Percentiles rank a stretch among this genome's conserved stretches.
Conservation (phyloP, 2,888 invertebrate genomes). For the Brachyopa scutellaris region DNA sequence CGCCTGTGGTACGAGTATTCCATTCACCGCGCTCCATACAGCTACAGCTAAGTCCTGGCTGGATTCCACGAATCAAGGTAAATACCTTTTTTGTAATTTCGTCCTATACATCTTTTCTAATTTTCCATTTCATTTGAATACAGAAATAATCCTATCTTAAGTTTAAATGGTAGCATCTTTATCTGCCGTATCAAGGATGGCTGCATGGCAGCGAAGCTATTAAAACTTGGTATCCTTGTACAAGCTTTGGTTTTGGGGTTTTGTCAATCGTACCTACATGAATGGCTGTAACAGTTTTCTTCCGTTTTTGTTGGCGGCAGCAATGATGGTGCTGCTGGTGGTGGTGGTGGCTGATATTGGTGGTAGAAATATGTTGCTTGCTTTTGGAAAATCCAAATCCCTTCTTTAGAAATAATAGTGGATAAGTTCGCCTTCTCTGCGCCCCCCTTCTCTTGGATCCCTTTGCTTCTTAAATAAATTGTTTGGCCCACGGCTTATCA, state of each 20-base stretch:
- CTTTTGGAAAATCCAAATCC: slow-evolving; percentile 59
- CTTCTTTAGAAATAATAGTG: slow-evolving; percentile 54
- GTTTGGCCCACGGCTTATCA: slow-evolving; percentile 70
- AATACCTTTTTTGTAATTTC: slow-evolving; percentile 67
- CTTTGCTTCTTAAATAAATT: slow-evolving; percentile 58
- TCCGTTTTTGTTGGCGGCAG: slow-evolving; percentile 46
- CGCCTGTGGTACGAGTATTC: too few relatives aligned
- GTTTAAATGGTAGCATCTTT: slow-evolving; percentile 73
- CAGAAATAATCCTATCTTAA: slow-evolving; percentile 72
- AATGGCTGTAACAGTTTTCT: slow-evolving; percentile 59
- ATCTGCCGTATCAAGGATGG: slow-evolving; percentile 66
- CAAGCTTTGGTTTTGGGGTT: slow-evolving; percentile 70
- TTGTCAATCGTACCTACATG: slow-evolving; percentile 69
- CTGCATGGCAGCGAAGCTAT: slow-evolving; percentile 62
- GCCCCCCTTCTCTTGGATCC: neutral
- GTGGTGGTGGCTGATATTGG: neutral
- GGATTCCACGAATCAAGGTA: slow-evolving; percentile 72
- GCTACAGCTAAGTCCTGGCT: slow-evolving; percentile 53
- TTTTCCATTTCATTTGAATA: slow-evolving; percentile 73
- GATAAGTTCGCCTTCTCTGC: slow-evolving; percentile 7
- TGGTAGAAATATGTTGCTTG: slow-evolving; percentile 39
- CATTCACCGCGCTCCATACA: too few relatives aligned
- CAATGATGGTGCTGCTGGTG: neutral
- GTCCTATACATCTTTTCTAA: slow-evolving; percentile 72
- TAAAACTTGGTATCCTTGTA: slow-evolving; percentile 72